Percentiles rank a stretch among this genome's conserved stretches.
Evolutionary conservation across 2,888 invertebrate species (phyloP).

Genomic region (Candidula unifasciata): DNA sequence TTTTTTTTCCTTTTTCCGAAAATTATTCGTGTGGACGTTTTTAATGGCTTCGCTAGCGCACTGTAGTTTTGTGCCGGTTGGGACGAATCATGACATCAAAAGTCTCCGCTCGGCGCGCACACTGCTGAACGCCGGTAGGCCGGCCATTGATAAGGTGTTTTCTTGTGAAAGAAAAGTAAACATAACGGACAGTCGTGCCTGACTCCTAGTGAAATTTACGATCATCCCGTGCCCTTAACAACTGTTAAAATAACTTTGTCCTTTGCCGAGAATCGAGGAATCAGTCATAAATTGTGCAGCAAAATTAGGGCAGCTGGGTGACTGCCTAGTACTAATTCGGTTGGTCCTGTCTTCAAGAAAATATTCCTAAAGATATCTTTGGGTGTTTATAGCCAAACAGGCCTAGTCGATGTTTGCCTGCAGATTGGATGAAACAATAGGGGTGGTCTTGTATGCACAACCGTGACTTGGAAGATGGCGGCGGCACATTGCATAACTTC

Average conservation of each 20-base stretch:
- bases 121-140: slow-evolving; percentile 19
- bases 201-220: slow-evolving; percentile 42
- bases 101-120: slow-evolving; percentile 19
- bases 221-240: slow-evolving; percentile 44
- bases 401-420: slow-evolving; percentile 44
- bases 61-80: not conserved
- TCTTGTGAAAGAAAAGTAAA: slow-evolving; percentile 35
- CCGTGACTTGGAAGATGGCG: not conserved
- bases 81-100: slow-evolving; percentile 27
- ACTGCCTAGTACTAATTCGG: slow-evolving; percentile 32
- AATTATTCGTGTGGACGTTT: not conserved
- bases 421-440: slow-evolving; percentile 48
- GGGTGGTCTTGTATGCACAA: slow-evolving; percentile 47
- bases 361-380: slow-evolving; percentile 34
- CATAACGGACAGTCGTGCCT: slow-evolving; percentile 40
- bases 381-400: slow-evolving; percentile 38
- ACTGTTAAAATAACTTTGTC: slow-evolving; percentile 50
- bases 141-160: slow-evolving; percentile 35
- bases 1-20: no score
- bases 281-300: slow-evolving; percentile 45
- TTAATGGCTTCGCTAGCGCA: slow-evolving; percentile 30
- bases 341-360: slow-evolving; percentile 21
- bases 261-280: slow-evolving; percentile 30
- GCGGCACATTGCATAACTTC: slow-evolving; percentile 24
- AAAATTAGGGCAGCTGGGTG: slow-evolving; percentile 45